These are phyloP conservation scores for Mirounga angustirostris DNA, from an alignment of 2,113 vertebrate genomes.

Conservation along the genomic window DNA sequence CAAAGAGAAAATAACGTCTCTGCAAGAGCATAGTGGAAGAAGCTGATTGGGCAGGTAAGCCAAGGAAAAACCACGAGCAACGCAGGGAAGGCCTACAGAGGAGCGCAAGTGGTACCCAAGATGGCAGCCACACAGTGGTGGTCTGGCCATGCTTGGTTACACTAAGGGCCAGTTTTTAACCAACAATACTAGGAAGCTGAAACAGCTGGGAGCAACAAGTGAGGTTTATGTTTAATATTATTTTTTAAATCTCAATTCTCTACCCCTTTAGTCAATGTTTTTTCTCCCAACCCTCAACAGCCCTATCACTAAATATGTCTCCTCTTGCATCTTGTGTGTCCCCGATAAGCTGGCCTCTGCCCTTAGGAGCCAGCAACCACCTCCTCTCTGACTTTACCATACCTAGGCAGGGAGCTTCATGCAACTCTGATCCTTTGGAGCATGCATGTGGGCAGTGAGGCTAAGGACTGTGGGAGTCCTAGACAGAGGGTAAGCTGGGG, in stretches of 20 bases:
- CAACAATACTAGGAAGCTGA: neutral
- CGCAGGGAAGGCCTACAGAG: neutral
- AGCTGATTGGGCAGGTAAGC: neutral
- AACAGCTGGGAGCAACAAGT: neutral
- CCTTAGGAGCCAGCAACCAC: neutral
- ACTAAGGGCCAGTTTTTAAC: neutral
- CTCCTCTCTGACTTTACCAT: neutral
- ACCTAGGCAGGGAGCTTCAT: neutral
- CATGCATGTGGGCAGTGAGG: neutral
- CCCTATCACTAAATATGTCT: neutral
- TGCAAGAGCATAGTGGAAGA: neutral
- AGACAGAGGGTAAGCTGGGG: no score
- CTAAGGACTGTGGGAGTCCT: no score
- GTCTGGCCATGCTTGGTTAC: neutral
- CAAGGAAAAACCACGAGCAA: neutral
- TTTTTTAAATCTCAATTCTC: constrained; percentile 1
- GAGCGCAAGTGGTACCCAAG: neutral
- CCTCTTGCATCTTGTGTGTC: no score
- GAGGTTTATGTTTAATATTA: neutral
- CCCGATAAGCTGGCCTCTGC: neutral
- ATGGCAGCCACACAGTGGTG: neutral
- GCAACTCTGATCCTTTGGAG: neutral
- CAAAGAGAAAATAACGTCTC: neutral
- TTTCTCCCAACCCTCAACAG: neutral
- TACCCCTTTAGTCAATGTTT: neutral